A percentile compares a stretch with the other conserved stretches of the same genome.
phyloP scores from a whole-genome alignment of 2,797 vertebrate genomes.

The Zonotrichia albicollis region DNA sequence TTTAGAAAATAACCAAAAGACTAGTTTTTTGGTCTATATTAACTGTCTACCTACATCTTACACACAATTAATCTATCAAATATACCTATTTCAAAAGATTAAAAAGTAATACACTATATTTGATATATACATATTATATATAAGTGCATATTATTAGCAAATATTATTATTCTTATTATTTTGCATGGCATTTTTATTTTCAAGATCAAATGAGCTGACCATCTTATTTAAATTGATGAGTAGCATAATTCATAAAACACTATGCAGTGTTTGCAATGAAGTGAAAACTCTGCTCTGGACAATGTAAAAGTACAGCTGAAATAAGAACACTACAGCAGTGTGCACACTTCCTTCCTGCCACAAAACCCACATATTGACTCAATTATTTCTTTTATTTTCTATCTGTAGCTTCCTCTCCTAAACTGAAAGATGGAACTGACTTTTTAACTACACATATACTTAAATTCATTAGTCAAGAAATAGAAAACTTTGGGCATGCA shows the following conservation, averaged over 20 bases:
- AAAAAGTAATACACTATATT: not conserved
- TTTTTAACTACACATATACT: not conserved
- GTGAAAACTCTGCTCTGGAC: not conserved
- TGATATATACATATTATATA: not conserved
- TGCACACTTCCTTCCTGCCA: constrained; percentile 28
- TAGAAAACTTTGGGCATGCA: not conserved
- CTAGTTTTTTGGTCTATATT: not conserved
- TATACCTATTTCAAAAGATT: not conserved
- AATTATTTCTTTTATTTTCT: not conserved
- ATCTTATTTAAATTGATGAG: not conserved
- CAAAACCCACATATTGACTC: not conserved
- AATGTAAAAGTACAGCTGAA: not conserved
- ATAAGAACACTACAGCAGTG: not conserved
- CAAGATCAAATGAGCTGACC: not conserved
- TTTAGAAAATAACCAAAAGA: not conserved
- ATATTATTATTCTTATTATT: not conserved
- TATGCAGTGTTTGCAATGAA: not conserved
- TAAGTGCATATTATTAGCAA: not conserved
- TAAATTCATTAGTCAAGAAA: not conserved
- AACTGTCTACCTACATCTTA: not conserved
- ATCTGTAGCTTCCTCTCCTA: not conserved
- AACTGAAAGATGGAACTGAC: not conserved
- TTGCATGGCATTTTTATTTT: not conserved
- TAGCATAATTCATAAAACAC: not conserved
- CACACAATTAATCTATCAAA: not conserved